phyloP scores from a whole-genome alignment of 1,140 invertebrate genomes.

The Bombyx mori region ASM3026992v2 NC_085118.1:8405501-8406000 shows the following conservation, averaged over 20 bases:
- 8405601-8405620: slow-evolving; percentile 84
- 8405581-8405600: slow-evolving; percentile 82
- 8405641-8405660: slow-evolving; percentile 71
- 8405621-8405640: slow-evolving; percentile 79
- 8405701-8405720: slow-evolving; percentile 59
- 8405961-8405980: slow-evolving; percentile 74
- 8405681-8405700: slow-evolving; percentile 75
- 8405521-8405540: slow-evolving; percentile 64
- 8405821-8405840: slow-evolving; percentile 71
- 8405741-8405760: neutral
- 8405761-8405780: slow-evolving; percentile 62
- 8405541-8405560: slow-evolving; percentile 77
- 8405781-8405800: slow-evolving; percentile 78
- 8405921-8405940: slow-evolving; percentile 83
- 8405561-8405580: slow-evolving; percentile 82
- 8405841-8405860: slow-evolving; percentile 78
- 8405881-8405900: slow-evolving; percentile 84
- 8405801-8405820: slow-evolving; percentile 81
- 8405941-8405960: slow-evolving; percentile 75
- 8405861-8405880: slow-evolving; percentile 82
- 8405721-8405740: neutral
- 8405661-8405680: slow-evolving; percentile 77
- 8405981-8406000: slow-evolving; percentile 67
- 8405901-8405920: slow-evolving; percentile 88
- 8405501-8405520: slow-evolving; percentile 52